Conservation (phyloP, 2,797 vertebrate genomes). For the Glossophaga mutica region DNA sequence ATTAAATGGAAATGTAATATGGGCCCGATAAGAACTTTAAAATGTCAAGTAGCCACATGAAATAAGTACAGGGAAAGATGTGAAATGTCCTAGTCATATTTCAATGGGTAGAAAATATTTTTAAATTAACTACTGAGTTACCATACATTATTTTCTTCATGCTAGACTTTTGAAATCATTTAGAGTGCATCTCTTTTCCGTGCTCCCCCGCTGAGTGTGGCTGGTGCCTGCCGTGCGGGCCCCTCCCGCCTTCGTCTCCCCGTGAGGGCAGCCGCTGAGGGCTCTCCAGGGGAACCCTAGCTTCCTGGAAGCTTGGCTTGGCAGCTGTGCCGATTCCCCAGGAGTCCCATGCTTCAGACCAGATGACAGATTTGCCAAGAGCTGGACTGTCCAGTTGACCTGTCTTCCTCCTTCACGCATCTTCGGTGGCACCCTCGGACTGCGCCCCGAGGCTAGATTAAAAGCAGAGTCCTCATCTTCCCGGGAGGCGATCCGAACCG, state of each 20-base stretch:
- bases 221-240: not conserved
- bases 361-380: not conserved
- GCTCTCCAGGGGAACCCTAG: not conserved
- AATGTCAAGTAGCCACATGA: not conserved
- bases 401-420: not conserved
- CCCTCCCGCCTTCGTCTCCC: not conserved
- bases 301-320: not conserved
- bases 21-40: not conserved
- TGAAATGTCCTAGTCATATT: not conserved
- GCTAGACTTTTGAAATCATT: not conserved
- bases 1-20: not conserved
- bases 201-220: rapidly evolving
- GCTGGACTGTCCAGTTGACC: not conserved
- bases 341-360: not conserved
- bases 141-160: not conserved
- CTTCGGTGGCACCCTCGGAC: not conserved
- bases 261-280: not conserved
- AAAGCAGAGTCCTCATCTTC: not conserved
- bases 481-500: not conserved
- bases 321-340: not conserved
- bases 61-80: not conserved
- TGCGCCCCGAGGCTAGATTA: not conserved
- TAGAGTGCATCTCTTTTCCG: not conserved
- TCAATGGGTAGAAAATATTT: not conserved
- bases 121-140: not conserved